Evolutionary conservation across 2,113 vertebrate genomes (phyloP).

Genomic region (Panthera leo): DNA sequence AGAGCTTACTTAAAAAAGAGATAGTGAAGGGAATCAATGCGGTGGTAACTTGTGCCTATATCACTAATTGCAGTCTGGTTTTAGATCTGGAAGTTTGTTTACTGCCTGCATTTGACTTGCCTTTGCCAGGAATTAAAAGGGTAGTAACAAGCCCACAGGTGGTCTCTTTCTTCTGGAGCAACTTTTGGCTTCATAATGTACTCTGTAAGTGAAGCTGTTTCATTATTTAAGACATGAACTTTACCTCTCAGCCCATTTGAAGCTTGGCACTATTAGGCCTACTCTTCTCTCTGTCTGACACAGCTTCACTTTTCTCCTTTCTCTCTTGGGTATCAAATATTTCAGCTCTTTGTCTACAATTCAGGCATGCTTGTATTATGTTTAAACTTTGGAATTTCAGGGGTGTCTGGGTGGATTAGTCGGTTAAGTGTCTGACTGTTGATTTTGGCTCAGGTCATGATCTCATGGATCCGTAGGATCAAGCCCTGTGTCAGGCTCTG

Average conservation of each 20-base stretch:
- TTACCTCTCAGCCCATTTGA: not conserved
- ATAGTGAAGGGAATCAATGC: not conserved
- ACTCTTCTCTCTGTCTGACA: not conserved
- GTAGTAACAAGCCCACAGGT: not conserved
- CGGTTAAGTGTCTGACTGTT: too few relatives aligned
- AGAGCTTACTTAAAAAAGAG: not conserved
- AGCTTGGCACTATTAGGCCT: not conserved
- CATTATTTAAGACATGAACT: constrained; percentile 5
- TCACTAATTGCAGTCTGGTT: not conserved
- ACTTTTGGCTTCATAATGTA: not conserved
- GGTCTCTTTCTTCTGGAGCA: constrained; percentile 9
- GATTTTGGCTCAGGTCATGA: too few relatives aligned
- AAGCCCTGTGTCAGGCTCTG: too few relatives aligned
- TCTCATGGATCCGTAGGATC: too few relatives aligned
- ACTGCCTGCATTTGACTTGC: not conserved
- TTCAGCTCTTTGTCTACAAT: not conserved
- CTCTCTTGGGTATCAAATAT: not conserved
- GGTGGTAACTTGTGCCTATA: not conserved
- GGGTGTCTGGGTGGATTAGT: too few relatives aligned
- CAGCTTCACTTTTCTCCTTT: not conserved
- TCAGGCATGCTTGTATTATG: not conserved
- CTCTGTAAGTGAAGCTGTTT: not conserved
- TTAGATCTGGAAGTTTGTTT: not conserved
- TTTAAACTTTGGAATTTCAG: constrained; percentile 2
- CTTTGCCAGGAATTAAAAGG: not conserved